Percentiles rank a stretch among this genome's conserved stretches.
These are phyloP conservation scores for Pterophyllum scalare DNA, from an alignment of 2,113 vertebrate genomes.

Conservation along the genomic window DNA sequence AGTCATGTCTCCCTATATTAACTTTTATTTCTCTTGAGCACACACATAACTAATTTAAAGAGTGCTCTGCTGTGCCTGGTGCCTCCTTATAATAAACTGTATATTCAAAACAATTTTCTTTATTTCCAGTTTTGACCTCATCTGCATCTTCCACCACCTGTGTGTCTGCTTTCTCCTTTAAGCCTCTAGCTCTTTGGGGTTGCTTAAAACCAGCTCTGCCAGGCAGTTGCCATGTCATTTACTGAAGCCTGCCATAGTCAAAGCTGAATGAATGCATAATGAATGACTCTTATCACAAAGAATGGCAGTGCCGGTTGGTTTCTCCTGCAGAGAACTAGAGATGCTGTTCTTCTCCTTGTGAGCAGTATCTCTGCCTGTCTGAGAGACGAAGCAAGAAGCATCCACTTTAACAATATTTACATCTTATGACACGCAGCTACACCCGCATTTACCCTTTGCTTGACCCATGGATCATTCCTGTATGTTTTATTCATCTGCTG, in stretches of 20 bases:
- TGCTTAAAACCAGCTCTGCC: slow-evolving; percentile 3
- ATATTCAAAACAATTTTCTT: neutral
- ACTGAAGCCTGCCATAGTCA: slow-evolving; percentile 50
- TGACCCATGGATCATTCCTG: slow-evolving; percentile 59
- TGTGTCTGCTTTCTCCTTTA: neutral
- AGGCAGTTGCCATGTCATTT: slow-evolving; percentile 35
- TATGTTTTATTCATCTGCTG: slow-evolving; percentile 70
- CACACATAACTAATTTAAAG: neutral
- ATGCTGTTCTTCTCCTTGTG: slow-evolving; percentile 22
- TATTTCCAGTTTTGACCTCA: neutral
- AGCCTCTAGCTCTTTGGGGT: slow-evolving; percentile 4
- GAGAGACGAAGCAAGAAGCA: slow-evolving; percentile 2
- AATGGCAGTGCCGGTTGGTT: slow-evolving; percentile 36
- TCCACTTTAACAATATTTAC: slow-evolving; percentile 49
- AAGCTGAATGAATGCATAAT: slow-evolving; percentile 54
- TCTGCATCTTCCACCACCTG: neutral
- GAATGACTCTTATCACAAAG: slow-evolving; percentile 52
- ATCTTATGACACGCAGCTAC: slow-evolving; percentile 45
- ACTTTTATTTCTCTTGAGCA: neutral
- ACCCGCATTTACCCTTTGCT: slow-evolving; percentile 49
- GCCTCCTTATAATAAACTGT: neutral
- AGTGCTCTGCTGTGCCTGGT: neutral
- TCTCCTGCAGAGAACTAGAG: slow-evolving; percentile 16
- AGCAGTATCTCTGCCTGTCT: slow-evolving; percentile 7
- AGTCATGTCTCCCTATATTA: neutral